phyloP scores from a whole-genome alignment of 2,797 vertebrate species.

The Salarias fasciatus region DNA sequence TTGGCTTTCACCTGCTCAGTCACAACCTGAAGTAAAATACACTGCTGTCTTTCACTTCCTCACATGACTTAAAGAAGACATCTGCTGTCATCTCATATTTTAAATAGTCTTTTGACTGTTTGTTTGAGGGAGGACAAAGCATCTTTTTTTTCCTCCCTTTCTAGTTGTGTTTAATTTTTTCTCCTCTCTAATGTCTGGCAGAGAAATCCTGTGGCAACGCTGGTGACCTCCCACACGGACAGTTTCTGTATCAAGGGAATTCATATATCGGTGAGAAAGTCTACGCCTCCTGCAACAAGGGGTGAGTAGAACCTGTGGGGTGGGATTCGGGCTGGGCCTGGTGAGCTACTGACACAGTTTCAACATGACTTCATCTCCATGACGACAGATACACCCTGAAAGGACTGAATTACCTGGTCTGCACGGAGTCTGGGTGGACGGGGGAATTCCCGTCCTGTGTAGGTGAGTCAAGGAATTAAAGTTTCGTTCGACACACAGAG shows the following conservation, averaged over 20 bases:
- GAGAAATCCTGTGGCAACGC: conserved; percentile 67
- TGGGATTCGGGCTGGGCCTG: background rate
- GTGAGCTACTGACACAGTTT: too few species aligned
- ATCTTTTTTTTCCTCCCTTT: too few species aligned
- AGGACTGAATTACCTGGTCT: conserved; percentile 63
- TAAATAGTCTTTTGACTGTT: too few species aligned
- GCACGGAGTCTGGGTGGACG: conserved; percentile 68
- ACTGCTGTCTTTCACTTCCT: too few species aligned
- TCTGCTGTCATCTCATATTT: too few species aligned
- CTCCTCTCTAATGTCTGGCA: conserved; percentile 23
- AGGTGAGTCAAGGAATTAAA: conserved; percentile 45
- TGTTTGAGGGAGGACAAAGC: too few species aligned
- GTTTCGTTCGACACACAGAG: too few species aligned
- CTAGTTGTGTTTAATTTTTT: background rate
- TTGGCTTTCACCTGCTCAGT: too few species aligned
- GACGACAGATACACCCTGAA: conserved; percentile 68
- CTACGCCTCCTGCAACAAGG: conserved; percentile 64
- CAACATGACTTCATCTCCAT: background rate
- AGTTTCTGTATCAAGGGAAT: conserved; percentile 52
- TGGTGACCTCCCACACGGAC: conserved; percentile 66
- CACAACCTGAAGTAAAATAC: too few species aligned
- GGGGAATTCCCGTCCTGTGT: conserved; percentile 66
- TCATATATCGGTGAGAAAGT: conserved; percentile 49
- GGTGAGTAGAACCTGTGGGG: conserved; percentile 55
- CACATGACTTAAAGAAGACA: too few species aligned